Evolutionary conservation across 2,797 vertebrate species (phyloP).

Genomic region (Taeniopygia guttata): DNA sequence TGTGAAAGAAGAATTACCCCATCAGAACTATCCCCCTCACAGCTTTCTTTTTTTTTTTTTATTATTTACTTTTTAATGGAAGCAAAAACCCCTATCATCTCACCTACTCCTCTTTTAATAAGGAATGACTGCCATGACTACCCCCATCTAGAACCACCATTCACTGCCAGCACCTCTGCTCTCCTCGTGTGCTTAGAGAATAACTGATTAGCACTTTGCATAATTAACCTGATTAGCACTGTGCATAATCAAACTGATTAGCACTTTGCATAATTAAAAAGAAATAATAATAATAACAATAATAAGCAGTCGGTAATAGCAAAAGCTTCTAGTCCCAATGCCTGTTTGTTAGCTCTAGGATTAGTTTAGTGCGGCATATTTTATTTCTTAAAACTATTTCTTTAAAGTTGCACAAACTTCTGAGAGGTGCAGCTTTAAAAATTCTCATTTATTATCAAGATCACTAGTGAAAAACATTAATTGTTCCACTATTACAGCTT

Average conservation of each 20-base stretch:
- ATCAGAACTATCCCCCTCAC: slow-evolving; percentile 59
- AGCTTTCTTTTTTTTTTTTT: neutral
- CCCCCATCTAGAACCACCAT: slow-evolving; percentile 80
- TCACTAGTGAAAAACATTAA: neutral
- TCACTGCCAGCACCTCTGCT: slow-evolving; percentile 83
- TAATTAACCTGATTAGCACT: slow-evolving; percentile 89
- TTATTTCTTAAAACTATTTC: slow-evolving; percentile 68
- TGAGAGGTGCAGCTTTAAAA: neutral
- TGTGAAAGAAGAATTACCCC: slow-evolving; percentile 60
- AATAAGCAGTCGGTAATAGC: slow-evolving; percentile 84
- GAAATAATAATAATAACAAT: slow-evolving; percentile 88
- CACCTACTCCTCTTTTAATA: slow-evolving; percentile 78
- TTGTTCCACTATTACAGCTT: neutral
- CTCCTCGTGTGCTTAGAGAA: slow-evolving; percentile 83
- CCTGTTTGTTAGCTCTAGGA: slow-evolving; percentile 72
- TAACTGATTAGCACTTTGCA: slow-evolving; percentile 89
- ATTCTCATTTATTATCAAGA: neutral
- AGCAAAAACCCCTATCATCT: slow-evolving; percentile 74
- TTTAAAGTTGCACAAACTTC: slow-evolving; percentile 40
- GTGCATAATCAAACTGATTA: slow-evolving; percentile 89
- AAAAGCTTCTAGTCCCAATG: slow-evolving; percentile 78
- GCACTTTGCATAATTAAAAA: slow-evolving; percentile 88
- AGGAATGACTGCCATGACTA: slow-evolving; percentile 82
- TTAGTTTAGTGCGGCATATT: slow-evolving; percentile 66
- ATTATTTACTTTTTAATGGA: slow-evolving; percentile 64